A percentile compares a stretch with the other conserved stretches of the same genome.
Conservation (phyloP, 2,888 invertebrate genomes). For the Eupithecia centaureata region DNA sequence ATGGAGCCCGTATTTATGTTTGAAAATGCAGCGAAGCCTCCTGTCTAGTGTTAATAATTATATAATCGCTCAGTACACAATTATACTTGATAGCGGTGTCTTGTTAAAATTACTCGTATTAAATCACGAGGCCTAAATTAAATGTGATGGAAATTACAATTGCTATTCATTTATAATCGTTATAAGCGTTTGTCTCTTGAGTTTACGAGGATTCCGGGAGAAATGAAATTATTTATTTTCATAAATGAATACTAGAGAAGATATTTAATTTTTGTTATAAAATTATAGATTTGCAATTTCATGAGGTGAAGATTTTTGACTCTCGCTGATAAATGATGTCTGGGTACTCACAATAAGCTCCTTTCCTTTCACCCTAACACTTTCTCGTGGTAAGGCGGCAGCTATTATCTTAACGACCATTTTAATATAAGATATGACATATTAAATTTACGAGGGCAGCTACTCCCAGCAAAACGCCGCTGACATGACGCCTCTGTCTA, state of each 20-base stretch:
- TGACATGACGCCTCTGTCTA: constrained; percentile 77
- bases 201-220: constrained; percentile 42
- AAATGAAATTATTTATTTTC: constrained; percentile 41
- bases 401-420: constrained; percentile 83
- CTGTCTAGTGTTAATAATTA: constrained; percentile 61
- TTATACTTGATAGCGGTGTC: constrained; percentile 47
- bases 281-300: neutral
- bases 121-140: constrained; percentile 44
- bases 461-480: constrained; percentile 71
- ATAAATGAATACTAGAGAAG: constrained; percentile 38
- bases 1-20: constrained; percentile 73
- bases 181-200: constrained; percentile 39
- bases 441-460: constrained; percentile 82
- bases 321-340: no score
- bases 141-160: constrained; percentile 46
- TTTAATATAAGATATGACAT: constrained; percentile 83
- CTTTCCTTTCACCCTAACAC: constrained; percentile 66
- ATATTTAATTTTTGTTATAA: no score
- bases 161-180: constrained; percentile 46
- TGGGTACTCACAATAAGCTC: constrained; percentile 58
- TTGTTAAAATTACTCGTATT: constrained; percentile 49
- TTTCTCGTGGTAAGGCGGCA: constrained; percentile 68
- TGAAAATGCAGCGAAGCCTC: constrained; percentile 66
- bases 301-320: no score
- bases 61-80: constrained; percentile 58